Base-by-base conservation (phyloP, 2,888 invertebrate genomes). In the Dasysyrphus albostriatus region DNA sequence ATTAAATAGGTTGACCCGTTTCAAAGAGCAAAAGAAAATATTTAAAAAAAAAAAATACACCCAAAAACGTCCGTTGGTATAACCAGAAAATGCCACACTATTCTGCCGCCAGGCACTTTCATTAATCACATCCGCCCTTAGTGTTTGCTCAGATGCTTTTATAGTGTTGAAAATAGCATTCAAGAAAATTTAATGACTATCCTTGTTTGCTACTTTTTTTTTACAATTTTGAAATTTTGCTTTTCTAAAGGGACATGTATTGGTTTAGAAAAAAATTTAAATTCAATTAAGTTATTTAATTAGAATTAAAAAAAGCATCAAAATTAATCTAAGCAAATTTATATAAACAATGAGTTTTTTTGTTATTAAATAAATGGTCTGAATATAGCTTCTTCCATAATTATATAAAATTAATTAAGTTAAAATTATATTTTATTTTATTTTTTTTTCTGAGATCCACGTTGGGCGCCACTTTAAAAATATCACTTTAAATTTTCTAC, bases 41-140 rank as follows among this genome's bases (percentile, higher is more conserved):
- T 19, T 14, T 7, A 47, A 47, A 32, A 54, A 16, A 51, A 69
- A 34, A 63, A 39, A 54, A 59, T 47, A 59, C 47, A 47, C 32
- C 16, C 19, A 5, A 49, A 34, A 63, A 32, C 49, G 65, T 34
- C 34, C 49, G 65, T 34, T 47, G 19, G 49, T 49, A 32, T 34
- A 32, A 37, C 16, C 34, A 70, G 37, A 34, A 73, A 39, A 24
- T 65, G 34, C 69, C 39, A 70, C 76, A 61, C 59, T 67, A 47
- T n/a, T n/a, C 51, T 34, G 49, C 67, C 19, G 63, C 44, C 34
- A 67, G 29, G 51, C 58, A 44, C 67, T 84, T 81, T 81, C 76
- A 84, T 81, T 84, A 81, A 81, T 76, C 84, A 84, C 81, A 81
- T 84, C 84, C 70, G 58, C 58, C 70, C 70, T 76, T 39, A 54